phyloP scores from a whole-genome alignment of 1,140 invertebrate genomes.

The Hormaphis cornu region DNA sequence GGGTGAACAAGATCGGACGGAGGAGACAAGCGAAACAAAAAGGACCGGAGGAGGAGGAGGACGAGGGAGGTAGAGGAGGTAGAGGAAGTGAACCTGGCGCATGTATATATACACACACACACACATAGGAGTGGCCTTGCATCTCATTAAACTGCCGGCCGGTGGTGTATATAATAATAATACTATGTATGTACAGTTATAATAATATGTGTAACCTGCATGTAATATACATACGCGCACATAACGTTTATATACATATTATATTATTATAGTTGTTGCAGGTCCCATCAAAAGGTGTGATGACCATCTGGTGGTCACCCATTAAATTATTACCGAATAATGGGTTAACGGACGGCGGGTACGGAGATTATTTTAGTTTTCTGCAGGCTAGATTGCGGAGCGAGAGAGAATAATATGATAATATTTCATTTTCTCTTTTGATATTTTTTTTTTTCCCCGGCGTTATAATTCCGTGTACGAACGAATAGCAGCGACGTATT shows the following conservation, averaged over 20 bases:
- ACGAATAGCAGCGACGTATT: no score
- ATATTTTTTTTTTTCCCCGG: background rate
- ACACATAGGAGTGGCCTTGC: conserved; percentile 30
- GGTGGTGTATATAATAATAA: background rate
- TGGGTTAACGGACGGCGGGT: conserved; percentile 7
- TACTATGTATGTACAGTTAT: background rate
- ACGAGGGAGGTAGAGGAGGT: background rate
- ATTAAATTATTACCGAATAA: conserved; percentile 33
- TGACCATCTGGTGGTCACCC: conserved; percentile 32
- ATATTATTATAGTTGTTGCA: background rate
- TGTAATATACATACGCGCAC: no score
- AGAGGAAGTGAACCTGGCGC: conserved; percentile 15
- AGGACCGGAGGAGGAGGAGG: background rate
- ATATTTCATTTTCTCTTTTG: conserved; percentile 5
- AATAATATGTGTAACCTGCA: background rate
- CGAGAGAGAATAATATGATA: background rate
- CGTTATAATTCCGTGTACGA: background rate
- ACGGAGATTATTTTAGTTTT: conserved; percentile 28
- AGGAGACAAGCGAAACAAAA: conserved; percentile 31
- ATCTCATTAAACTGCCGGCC: conserved; percentile 26
- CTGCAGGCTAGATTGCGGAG: conserved; percentile 13
- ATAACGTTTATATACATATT: background rate
- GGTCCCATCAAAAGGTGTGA: conserved; percentile 31
- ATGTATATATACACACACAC: background rate
- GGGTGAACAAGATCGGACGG: conserved; percentile 32